Evolutionary conservation across 2,888 invertebrate species (phyloP).

Genomic region (Cheilosia vulpina): DNA sequence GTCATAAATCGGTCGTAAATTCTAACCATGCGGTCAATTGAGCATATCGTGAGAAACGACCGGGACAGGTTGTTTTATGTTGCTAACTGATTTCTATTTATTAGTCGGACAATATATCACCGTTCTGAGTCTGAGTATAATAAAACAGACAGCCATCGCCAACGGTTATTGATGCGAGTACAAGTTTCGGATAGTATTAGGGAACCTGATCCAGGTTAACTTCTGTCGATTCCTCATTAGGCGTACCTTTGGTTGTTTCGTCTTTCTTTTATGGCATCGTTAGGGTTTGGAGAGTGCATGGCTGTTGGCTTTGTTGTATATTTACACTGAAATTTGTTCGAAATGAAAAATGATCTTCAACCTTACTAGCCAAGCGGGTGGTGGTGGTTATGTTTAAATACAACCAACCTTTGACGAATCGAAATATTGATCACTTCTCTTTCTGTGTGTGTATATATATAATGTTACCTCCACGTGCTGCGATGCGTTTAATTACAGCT

Average conservation of each 20-base stretch:
- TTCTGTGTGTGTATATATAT: no score
- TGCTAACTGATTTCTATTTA: slow-evolving; percentile 41
- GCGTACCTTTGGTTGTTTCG: slow-evolving; percentile 29
- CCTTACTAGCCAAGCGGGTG: slow-evolving; percentile 40
- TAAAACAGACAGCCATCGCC: slow-evolving; percentile 43
- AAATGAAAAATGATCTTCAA: slow-evolving; percentile 65
- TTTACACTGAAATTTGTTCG: neutral
- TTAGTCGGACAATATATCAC: slow-evolving; percentile 47
- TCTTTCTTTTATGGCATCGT: slow-evolving; percentile 52
- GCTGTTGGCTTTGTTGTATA: neutral
- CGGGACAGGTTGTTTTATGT: slow-evolving; percentile 46
- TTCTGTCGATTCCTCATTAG: slow-evolving; percentile 42
- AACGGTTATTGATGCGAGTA: slow-evolving; percentile 27
- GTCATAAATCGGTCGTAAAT: slow-evolving; percentile 63
- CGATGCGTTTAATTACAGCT: neutral
- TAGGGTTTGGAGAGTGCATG: slow-evolving; percentile 2
- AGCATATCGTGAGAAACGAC: slow-evolving; percentile 52
- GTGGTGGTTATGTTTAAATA: slow-evolving; percentile 18
- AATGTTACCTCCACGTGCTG: no score
- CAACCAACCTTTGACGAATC: slow-evolving; percentile 6
- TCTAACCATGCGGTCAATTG: slow-evolving; percentile 25
- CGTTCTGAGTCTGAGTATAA: slow-evolving; percentile 27
- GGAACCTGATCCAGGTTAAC: slow-evolving; percentile 44
- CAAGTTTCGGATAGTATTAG: neutral
- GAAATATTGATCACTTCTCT: slow-evolving; percentile 50